phyloP scores from a whole-genome alignment of 2,888 invertebrate genomes.

The Sceliomorpha sp. region DNA sequence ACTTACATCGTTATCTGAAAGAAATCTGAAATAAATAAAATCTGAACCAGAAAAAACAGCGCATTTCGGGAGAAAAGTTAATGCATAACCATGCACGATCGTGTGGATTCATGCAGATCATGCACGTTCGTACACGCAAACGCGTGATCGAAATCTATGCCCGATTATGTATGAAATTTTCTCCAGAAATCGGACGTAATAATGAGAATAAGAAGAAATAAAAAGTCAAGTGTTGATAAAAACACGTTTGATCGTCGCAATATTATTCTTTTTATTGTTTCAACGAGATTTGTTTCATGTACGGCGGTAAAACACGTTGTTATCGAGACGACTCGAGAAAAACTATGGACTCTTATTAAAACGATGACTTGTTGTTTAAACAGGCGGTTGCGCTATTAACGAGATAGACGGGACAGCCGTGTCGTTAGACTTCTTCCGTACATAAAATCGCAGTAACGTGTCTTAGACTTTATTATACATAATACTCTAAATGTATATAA shows the following conservation, averaged over 20 bases:
- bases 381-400: slow-evolving; percentile 43
- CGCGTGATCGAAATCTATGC: no score
- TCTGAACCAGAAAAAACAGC: no score
- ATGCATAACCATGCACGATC: no score
- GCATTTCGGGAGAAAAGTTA: no score
- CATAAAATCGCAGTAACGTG: slow-evolving; percentile 71
- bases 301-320: slow-evolving; percentile 49
- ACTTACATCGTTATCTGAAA: no score
- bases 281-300: slow-evolving; percentile 42
- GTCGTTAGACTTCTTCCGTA: slow-evolving; percentile 48
- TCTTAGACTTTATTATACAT: slow-evolving; percentile 73
- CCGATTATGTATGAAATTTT: no score
- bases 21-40: no score
- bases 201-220: slow-evolving; percentile 25
- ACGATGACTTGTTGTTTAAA: slow-evolving; percentile 43
- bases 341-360: slow-evolving; percentile 45
- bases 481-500: slow-evolving; percentile 78
- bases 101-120: no score
- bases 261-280: slow-evolving; percentile 47
- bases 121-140: no score
- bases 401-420: slow-evolving; percentile 49
- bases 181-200: no score
- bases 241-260: slow-evolving; percentile 41
- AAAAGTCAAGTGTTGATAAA: slow-evolving; percentile 44
- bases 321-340: slow-evolving; percentile 49